A percentile compares a stretch with the other conserved stretches of the same genome.
Conservation (phyloP, 2,888 invertebrate genomes). For the Sphecodes monilicornis region DNA sequence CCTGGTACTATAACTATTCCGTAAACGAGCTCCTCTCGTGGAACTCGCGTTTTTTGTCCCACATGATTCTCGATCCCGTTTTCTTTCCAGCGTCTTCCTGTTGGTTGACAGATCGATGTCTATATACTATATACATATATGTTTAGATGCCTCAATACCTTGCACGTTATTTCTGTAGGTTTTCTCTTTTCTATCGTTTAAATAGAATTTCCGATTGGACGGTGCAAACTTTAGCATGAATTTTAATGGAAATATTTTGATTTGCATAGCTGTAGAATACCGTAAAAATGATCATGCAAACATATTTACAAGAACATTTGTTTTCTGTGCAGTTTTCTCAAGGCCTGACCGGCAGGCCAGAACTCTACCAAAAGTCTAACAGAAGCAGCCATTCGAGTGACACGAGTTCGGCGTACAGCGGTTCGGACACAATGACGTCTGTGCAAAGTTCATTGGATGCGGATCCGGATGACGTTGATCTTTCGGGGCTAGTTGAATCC, state of each 20-base stretch:
- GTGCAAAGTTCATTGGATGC: constrained; percentile 93
- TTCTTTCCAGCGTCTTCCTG: constrained; percentile 33
- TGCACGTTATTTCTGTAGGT: constrained; percentile 19
- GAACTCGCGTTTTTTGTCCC: constrained; percentile 46
- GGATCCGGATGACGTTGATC: constrained; percentile 92
- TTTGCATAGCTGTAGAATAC: neutral
- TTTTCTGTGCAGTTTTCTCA: constrained; percentile 80
- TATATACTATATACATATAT: constrained; percentile 8
- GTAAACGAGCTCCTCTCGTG: constrained; percentile 43
- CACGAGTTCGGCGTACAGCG: constrained; percentile 98
- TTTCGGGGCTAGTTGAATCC: constrained; percentile 97
- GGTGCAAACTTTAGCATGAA: constrained; percentile 15
- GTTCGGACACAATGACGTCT: constrained; percentile 98
- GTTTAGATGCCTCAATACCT: constrained; percentile 7
- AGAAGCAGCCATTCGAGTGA: constrained; percentile 95
- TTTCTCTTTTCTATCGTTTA: neutral
- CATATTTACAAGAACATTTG: neutral
- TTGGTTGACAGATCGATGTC: constrained; percentile 39
- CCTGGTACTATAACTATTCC: constrained; percentile 69
- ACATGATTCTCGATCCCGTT: constrained; percentile 41
- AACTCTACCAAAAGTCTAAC: constrained; percentile 93
- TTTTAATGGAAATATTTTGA: constrained; percentile 17
- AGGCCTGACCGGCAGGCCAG: constrained; percentile 86
- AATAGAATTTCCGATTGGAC: neutral
- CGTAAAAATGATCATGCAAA: neutral